Conservation (phyloP, 1,140 invertebrate species). For the Caenorhabditis inopinata region DNA sequence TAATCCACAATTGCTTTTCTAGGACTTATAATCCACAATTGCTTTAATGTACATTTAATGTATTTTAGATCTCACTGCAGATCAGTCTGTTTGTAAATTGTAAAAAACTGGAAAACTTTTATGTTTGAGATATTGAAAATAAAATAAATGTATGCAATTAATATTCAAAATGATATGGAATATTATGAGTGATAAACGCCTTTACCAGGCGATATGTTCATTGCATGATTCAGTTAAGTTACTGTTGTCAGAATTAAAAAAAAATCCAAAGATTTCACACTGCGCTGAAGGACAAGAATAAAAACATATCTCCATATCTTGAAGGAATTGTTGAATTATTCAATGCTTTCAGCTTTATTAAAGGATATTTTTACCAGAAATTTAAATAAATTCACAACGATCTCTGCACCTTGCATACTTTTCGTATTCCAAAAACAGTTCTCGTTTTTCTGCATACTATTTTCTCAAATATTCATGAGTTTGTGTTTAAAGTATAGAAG, state of each 20-base stretch:
- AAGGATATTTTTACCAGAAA: too few relatives aligned
- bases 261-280: too few relatives aligned
- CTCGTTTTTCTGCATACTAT: background rate
- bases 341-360: too few relatives aligned
- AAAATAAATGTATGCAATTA: background rate
- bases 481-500: background rate
- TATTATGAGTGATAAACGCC: background rate
- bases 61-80: background rate
- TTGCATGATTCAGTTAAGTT: too few relatives aligned
- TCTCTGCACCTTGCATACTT: conserved; percentile 16
- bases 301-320: too few relatives aligned
- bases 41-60: background rate
- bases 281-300: too few relatives aligned
- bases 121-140: background rate
- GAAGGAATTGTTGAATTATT: too few relatives aligned
- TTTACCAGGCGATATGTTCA: too few relatives aligned
- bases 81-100: conserved; percentile 23
- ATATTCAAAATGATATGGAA: background rate
- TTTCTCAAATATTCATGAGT: background rate
- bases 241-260: too few relatives aligned
- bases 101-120: conserved; percentile 17
- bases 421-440: conserved; percentile 16
- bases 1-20: too few relatives aligned
- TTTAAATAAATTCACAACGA: conserved; percentile 18
- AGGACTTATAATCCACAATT: too few relatives aligned